phyloP scores from a whole-genome alignment of 2,797 vertebrate species.

The Atherinosoma microstoma region DNA sequence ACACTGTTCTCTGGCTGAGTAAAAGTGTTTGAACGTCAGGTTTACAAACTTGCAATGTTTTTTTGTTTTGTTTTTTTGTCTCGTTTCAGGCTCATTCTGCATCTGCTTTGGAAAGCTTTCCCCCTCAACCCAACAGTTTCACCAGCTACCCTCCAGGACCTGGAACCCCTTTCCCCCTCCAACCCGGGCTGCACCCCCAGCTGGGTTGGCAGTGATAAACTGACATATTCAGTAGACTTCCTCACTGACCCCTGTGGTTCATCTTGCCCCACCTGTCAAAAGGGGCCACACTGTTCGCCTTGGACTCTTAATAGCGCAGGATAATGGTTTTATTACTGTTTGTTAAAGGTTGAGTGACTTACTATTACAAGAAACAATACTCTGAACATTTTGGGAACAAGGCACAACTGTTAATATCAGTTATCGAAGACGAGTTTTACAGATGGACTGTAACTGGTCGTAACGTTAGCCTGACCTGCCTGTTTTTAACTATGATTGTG shows the following conservation, averaged over 20 bases:
- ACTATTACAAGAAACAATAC: slow-evolving; percentile 37
- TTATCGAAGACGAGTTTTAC: slow-evolving; percentile 42
- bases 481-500: slow-evolving; percentile 57
- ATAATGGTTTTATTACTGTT: slow-evolving; percentile 14
- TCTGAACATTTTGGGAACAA: not conserved
- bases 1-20: not conserved
- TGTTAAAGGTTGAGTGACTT: slow-evolving; percentile 25
- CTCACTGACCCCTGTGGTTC: not conserved
- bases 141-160: slow-evolving; percentile 89
- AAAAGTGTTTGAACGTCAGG: slow-evolving; percentile 4
- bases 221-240: slow-evolving; percentile 16
- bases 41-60: not conserved
- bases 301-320: slow-evolving; percentile 23
- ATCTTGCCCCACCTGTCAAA: not conserved
- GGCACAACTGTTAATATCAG: slow-evolving; percentile 55
- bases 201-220: slow-evolving; percentile 91
- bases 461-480: slow-evolving; percentile 52
- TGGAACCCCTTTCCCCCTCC: slow-evolving; percentile 91
- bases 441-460: slow-evolving; percentile 60
- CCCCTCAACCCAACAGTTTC: slow-evolving; percentile 92
- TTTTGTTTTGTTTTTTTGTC: slow-evolving; percentile 1
- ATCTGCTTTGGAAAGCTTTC: slow-evolving; percentile 90
- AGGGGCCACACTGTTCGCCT: slow-evolving; percentile 5
- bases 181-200: slow-evolving; percentile 91
- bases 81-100: slow-evolving; percentile 88